Percentiles rank a stretch among this genome's conserved stretches.
Conservation (phyloP, 2,797 vertebrate species). For the Lithobates pipiens region DNA sequence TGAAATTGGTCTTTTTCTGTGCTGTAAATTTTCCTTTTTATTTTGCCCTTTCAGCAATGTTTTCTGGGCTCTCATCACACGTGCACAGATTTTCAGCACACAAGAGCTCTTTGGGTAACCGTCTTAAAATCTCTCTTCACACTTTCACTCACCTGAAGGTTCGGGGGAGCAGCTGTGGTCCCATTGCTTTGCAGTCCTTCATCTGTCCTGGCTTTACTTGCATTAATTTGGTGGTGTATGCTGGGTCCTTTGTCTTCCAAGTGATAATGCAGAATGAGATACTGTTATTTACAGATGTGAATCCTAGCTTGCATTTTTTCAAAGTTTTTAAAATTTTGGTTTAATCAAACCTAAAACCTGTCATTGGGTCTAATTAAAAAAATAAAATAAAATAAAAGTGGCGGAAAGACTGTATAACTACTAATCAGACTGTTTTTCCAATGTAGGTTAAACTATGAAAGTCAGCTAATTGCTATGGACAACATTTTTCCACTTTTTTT, state of each 20-base stretch:
- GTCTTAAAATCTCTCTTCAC: conserved; percentile 33
- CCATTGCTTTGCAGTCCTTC: conserved; percentile 33
- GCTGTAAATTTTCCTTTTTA: conserved; percentile 58
- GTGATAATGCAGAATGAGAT: not conserved
- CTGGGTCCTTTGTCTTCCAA: conserved; percentile 3
- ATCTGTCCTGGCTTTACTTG: conserved; percentile 28
- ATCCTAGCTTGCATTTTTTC: not conserved
- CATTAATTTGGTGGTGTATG: not conserved
- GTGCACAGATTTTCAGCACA: conserved; percentile 62
- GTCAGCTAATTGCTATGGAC: not conserved
- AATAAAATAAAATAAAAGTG: too few relatives aligned
- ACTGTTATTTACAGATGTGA: not conserved
- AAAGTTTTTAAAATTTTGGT: not conserved
- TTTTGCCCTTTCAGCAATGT: conserved; percentile 57
- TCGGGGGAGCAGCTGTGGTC: conserved; percentile 55
- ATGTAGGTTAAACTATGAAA: too few relatives aligned
- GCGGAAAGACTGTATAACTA: too few relatives aligned
- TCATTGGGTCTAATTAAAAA: not conserved
- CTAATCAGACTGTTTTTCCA: too few relatives aligned
- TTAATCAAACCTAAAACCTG: not conserved
- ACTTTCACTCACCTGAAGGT: conserved; percentile 7
- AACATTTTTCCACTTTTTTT: too few relatives aligned
- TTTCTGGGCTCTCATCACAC: conserved; percentile 52
- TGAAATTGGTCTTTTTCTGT: conserved; percentile 17
- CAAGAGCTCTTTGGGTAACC: conserved; percentile 62